Base-by-base conservation (phyloP, 2,888 invertebrate species). In the Calameuta idolon region DNA sequence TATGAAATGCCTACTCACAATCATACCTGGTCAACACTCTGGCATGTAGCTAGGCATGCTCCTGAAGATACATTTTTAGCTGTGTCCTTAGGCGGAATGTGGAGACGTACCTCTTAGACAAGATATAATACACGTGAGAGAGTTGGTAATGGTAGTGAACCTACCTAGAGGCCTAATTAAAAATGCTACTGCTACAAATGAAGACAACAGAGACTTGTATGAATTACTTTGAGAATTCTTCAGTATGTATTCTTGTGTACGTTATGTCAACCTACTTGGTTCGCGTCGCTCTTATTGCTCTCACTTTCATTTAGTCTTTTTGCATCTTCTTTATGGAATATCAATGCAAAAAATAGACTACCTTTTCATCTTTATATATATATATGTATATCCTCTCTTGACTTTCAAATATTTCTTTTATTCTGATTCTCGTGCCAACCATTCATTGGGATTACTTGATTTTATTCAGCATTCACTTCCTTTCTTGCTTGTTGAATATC, bases 121-220 rank as follows among this genome's bases (percentile, higher is more conserved):
- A 15, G 23, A 15, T 33, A 35, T 74, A n/a, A 23, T 34, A 23
- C n/a, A 34, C 35, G 35, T 34, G 74, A 34, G 33, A 31, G 71
- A 31, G 31, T 4, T 31, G 33, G 23, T 31, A n/a, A 31, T 71
- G 71, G 11, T 33, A 33, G 30, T 37, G 55, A 69, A 74, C 34
- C 35, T 31, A 74, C 74, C 75, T 35, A 37, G 75, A 69, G 69
- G 75, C 55, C 78, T 78, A 78, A 78, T 78, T 78, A 78, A 78
- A 78, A 78, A 78, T 76, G 73, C 78, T 76, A 75, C 30, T 73
- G 75, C n/a, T 15, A 71, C 55, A 77, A 69, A 37, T 75, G 33
- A 75, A 77, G 75, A 77, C 69, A 77, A 77, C 37, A 33, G 35
- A 33, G 33, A 75, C 33, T 40, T 40, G 15, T 40, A 78, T 69